A percentile compares a stretch with the other conserved stretches of the same genome.
Evolutionary conservation across 2,888 invertebrate genomes (phyloP).

Genomic region (Hyposoter didymator): DNA sequence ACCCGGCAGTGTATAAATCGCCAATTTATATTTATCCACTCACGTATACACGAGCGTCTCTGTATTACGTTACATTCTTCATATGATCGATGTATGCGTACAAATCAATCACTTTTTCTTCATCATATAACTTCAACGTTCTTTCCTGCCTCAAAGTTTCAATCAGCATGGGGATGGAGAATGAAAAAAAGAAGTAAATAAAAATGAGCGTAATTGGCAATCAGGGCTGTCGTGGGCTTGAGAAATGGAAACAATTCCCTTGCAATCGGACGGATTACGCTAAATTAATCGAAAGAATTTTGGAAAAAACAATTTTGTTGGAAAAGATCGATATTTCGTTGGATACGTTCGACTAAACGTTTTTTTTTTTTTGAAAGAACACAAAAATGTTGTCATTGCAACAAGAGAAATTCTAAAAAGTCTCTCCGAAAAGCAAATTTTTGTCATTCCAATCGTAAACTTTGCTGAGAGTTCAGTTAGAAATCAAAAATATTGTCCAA

Average conservation of each 20-base stretch:
- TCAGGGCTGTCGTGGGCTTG: constrained; percentile 12
- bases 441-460: too few relatives aligned
- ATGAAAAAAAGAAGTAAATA: not conserved
- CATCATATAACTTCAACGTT: not conserved
- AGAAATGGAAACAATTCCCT: constrained; percentile 1
- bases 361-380: too few relatives aligned
- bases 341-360: too few relatives aligned
- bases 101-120: constrained; percentile 51
- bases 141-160: constrained; percentile 5
- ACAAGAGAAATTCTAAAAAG: too few relatives aligned
- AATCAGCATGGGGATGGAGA: constrained; percentile 31
- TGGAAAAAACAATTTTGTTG: not conserved
- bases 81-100: constrained; percentile 19
- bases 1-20: not conserved
- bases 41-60: constrained; percentile 47
- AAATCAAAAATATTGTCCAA: too few relatives aligned
- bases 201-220: constrained; percentile 30
- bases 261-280: not conserved
- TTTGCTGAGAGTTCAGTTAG: too few relatives aligned
- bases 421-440: too few relatives aligned
- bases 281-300: not conserved
- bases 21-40: constrained; percentile 39
- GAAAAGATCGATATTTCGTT: too few relatives aligned
- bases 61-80: constrained; percentile 10
- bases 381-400: too few relatives aligned